These are phyloP conservation scores for Apodemia zela DNA, from an alignment of 2,888 invertebrate genomes.

Conservation along the genomic window DNA sequence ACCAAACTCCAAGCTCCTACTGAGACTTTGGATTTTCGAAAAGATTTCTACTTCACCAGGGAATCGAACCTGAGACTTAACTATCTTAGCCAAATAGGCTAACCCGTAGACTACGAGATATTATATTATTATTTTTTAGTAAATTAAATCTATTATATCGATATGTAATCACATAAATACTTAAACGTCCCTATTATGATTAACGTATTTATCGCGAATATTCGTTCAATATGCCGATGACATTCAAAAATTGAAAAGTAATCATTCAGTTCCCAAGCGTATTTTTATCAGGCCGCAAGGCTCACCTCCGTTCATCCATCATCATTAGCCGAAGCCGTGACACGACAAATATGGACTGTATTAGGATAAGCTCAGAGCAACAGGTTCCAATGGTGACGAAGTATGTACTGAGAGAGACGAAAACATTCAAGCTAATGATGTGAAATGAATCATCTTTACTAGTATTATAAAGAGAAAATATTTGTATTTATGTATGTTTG, in stretches of 20 bases:
- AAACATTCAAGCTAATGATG: background rate
- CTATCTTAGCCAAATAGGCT: no score
- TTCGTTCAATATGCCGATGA: background rate
- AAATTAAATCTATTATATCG: no score
- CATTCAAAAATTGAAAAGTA: background rate
- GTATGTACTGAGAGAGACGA: background rate
- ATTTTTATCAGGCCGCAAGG: conserved; percentile 12
- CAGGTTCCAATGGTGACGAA: conserved; percentile 17
- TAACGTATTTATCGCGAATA: background rate
- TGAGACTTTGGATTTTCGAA: no score
- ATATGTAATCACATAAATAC: background rate
- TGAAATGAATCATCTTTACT: background rate
- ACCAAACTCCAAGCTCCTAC: no score
- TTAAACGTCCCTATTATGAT: background rate
- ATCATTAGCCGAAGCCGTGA: conserved; percentile 31
- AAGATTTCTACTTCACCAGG: no score
- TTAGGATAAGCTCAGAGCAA: conserved; percentile 18
- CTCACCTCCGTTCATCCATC: conserved; percentile 27
- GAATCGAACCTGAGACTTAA: no score
- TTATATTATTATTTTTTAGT: no score
- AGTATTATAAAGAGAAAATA: no score
- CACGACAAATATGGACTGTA: conserved; percentile 23
- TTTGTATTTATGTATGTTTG: no score
- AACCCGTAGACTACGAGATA: no score
- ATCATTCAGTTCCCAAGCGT: background rate